Evolutionary conservation across 2,797 vertebrate genomes (phyloP).

Genomic region (Cynopterus sphinx): DNA sequence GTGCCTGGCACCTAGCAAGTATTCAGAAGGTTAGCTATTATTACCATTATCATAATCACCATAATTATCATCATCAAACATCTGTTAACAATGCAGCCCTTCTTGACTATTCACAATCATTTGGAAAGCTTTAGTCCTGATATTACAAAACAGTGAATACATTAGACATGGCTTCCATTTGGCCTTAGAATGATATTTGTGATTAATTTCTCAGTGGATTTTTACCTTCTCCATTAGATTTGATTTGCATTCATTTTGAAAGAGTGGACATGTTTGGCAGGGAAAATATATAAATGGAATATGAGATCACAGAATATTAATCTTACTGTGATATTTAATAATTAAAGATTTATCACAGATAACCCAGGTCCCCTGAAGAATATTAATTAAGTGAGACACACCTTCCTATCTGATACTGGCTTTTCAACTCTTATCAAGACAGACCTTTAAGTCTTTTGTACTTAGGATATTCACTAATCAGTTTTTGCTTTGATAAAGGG

Average conservation of each 20-base stretch:
- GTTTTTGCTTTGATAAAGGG: background rate
- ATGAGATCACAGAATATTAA: background rate
- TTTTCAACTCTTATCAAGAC: background rate
- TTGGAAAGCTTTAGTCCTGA: background rate
- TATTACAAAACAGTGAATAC: background rate
- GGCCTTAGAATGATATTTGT: background rate
- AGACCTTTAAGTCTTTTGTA: background rate
- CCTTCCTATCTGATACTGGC: background rate
- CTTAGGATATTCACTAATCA: background rate
- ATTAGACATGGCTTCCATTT: background rate
- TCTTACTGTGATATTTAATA: conserved; percentile 17
- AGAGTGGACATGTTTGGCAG: background rate
- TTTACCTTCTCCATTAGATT: background rate
- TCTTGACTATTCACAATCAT: background rate
- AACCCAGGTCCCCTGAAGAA: background rate
- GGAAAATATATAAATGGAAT: background rate
- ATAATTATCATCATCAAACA: background rate
- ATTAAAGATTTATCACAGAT: background rate
- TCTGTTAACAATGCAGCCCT: background rate
- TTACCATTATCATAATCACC: too few relatives aligned
- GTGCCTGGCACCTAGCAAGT: background rate
- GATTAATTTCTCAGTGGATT: background rate
- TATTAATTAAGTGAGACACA: background rate
- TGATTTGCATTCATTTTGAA: conserved; percentile 28
- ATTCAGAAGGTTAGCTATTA: background rate